Evolutionary conservation across 2,888 invertebrate genomes (phyloP), one percentile per base, ranked within the genome.

Genomic region (Dilophus febrilis): DNA sequence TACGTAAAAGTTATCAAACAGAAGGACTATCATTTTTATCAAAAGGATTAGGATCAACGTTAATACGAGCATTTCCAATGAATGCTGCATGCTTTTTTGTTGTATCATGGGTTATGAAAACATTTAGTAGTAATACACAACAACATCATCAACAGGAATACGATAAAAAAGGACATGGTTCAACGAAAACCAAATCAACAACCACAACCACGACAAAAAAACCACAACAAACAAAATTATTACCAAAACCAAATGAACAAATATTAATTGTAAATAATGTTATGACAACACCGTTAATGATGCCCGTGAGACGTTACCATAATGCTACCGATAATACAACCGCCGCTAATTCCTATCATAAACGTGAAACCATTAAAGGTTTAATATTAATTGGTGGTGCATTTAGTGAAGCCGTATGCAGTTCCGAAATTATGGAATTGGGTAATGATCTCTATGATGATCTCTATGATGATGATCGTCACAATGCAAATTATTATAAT

Each of bases 41-140:
- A 36, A 67, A 79, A 16, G 91, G 91, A 0, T 55, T 91, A 1
- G 70, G 71, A 16, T 79, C 88, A 1, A 83, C 90, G 2, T 61
- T 88, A 31, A 53, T 88, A 35, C 71, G 94, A 33, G 91, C 94
- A 0, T 92, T 94, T 59, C 86, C 92, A 2, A 82, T 84, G 45
- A 94, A 95, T 57, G 94, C 91, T 0, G 87, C 85, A 4, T 88
- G 87, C 43, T 92, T 94, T 58, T 73, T 84, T 27, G 85, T 85
- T 1, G 88, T 91, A 40, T 76, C 77, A 18, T 83, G 80, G 78
- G 74, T 78, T 3, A 72, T 86, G 58, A 49, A 50, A 38, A 40
- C 45, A 35, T 43, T 48, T n/a, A 43, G 22, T 8, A 22, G 8
- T 8, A 22, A 4, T 8, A 22, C 22, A 22, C 22, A 22, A 22